Evolutionary conservation across 2,113 vertebrate species (phyloP).

Genomic region (Brienomyrus longianalis): DNA sequence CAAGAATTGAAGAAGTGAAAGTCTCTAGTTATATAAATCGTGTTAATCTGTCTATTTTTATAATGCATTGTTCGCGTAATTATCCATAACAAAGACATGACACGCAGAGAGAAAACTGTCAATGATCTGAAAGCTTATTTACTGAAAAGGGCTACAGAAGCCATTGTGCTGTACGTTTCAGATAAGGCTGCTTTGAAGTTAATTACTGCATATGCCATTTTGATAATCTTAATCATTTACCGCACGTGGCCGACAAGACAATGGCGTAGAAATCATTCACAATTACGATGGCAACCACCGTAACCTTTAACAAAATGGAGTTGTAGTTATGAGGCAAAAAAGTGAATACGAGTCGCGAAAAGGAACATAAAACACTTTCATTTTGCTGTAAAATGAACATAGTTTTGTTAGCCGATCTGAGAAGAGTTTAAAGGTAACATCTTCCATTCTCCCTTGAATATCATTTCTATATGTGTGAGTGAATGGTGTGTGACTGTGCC

Average conservation of each 20-base stretch:
- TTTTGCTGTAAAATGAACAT: neutral
- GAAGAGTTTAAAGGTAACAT: neutral
- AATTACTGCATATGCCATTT: neutral
- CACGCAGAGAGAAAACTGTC: neutral
- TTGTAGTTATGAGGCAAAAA: neutral
- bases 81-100: neutral
- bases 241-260: neutral
- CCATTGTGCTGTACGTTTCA: neutral
- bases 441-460: neutral
- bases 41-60: neutral
- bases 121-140: neutral
- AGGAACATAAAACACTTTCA: neutral
- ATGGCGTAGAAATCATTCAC: neutral
- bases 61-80: neutral
- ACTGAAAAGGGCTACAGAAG: neutral
- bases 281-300: neutral
- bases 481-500: too few species aligned
- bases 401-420: neutral
- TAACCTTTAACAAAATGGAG: neutral
- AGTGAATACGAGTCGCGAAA: neutral
- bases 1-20: neutral
- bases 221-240: neutral
- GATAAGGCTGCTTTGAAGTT: neutral
- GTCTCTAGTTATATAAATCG: neutral
- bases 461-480: neutral